Base-by-base conservation (phyloP, 2,888 invertebrate species). In the Rotaria magnacalcarata region DNA sequence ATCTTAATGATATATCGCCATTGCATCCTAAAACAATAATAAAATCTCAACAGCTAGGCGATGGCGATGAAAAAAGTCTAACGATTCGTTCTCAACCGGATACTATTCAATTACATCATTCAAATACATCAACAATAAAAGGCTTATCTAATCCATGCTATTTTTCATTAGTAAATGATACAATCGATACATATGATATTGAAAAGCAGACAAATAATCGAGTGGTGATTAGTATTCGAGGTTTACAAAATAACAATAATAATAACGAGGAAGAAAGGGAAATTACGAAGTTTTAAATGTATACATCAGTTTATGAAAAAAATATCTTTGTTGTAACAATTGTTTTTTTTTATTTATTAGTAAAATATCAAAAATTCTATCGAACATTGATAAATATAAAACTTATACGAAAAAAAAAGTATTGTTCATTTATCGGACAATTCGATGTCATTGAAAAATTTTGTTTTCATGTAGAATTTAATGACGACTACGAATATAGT, bases 201-300 rank as follows among this genome's bases (percentile, higher is more conserved):
- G 80, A 47, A 80, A 47, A 80, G n/a, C 43, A n/a, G n/a, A 21
- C n/a, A 11, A n/a, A 80, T 80, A 80, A 47, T 80, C 43, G 80
- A 24, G 41, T 80, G 24, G n/a, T 80, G 43, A 41, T 80, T 47
- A 80, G 80, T 47, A 80, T 80, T 47, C 47, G 34, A n/a, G 80
- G 80, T 41, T 5, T 5, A 41, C 67, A 67, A 67, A 67, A 67
- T 67, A 67, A 67, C 34, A 67, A 67, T 34, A 67, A 67, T 19
- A 67, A 41, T 34, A 67, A 6, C 34, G 67, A 67, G 34, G 67
- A 67, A 67, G 34, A 34, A 19, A 16, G 34, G 19, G 67, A 67
- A 67, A 5, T 34, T 41, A 67, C 67, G 0, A 67, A 27, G 19
- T 67, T 67, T 67, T 67, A 67, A 67, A 67, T 16, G 14, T 52